phyloP scores from a whole-genome alignment of 1,140 invertebrate species.

The Microplitis mediator region DNA sequence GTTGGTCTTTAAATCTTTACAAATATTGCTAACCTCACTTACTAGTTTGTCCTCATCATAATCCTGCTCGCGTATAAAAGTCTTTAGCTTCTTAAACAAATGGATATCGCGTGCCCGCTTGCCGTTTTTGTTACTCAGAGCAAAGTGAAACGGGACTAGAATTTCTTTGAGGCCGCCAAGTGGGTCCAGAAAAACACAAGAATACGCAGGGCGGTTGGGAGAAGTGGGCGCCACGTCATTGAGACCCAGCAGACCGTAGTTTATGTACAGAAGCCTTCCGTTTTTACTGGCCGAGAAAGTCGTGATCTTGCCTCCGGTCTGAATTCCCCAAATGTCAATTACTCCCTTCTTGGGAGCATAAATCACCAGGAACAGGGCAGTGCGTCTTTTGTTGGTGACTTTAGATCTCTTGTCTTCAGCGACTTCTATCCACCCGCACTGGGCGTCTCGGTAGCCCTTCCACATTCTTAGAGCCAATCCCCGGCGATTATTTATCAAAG shows the following conservation, averaged over 20 bases:
- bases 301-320: slow-evolving; percentile 85
- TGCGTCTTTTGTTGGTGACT: slow-evolving; percentile 41
- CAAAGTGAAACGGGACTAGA: slow-evolving; percentile 87
- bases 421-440: slow-evolving; percentile 88
- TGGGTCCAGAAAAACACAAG: slow-evolving; percentile 82
- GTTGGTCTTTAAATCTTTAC: slow-evolving; percentile 74
- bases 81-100: slow-evolving; percentile 79
- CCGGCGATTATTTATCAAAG: slow-evolving; percentile 80
- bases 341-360: slow-evolving; percentile 84
- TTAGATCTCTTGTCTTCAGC: slow-evolving; percentile 64
- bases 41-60: slow-evolving; percentile 61
- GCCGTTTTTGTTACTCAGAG: slow-evolving; percentile 85
- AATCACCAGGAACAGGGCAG: slow-evolving; percentile 81
- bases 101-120: slow-evolving; percentile 86
- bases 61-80: slow-evolving; percentile 68
- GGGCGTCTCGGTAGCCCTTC: slow-evolving; percentile 93
- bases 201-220: slow-evolving; percentile 67
- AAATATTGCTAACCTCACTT: slow-evolving; percentile 63
- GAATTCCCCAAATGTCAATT: slow-evolving; percentile 85
- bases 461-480: slow-evolving; percentile 85
- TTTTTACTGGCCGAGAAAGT: slow-evolving; percentile 88
- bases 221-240: slow-evolving; percentile 57
- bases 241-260: slow-evolving; percentile 78
- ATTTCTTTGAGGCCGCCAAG: slow-evolving; percentile 81
- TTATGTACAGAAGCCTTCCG: slow-evolving; percentile 78